Evolutionary conservation across 2,888 invertebrate species (phyloP).

Genomic region (Rotaria sp.): DNA sequence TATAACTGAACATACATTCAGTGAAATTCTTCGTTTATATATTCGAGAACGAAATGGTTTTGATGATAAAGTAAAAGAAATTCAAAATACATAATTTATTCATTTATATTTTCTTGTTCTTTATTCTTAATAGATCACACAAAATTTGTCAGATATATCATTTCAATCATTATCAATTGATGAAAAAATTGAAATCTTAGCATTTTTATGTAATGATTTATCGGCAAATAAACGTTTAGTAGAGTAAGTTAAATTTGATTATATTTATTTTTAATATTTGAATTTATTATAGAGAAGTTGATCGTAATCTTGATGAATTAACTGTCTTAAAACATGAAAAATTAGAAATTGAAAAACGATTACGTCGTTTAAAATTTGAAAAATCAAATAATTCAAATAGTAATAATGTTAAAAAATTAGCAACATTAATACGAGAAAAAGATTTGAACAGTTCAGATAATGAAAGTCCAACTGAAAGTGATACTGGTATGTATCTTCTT

Average conservation of each 20-base stretch:
- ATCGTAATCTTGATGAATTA: conserved; percentile 75
- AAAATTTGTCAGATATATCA: conserved; percentile 16
- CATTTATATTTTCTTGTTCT: too few relatives aligned
- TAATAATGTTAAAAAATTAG: neutral
- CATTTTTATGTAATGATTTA: conserved; percentile 85
- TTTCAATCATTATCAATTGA: conserved; percentile 58
- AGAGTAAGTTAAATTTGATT: conserved; percentile 44
- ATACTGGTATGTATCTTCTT: conserved; percentile 12
- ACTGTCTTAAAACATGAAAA: conserved; percentile 79
- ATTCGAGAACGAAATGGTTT: conserved; percentile 24
- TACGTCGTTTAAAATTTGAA: conserved; percentile 30
- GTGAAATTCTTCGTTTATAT: conserved; percentile 82
- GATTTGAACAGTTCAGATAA: conserved; percentile 22
- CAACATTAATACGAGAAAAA: neutral
- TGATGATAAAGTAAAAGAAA: conserved; percentile 1
- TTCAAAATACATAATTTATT: too few relatives aligned
- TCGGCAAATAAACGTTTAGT: conserved; percentile 82
- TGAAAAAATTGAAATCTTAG: conserved; percentile 77
- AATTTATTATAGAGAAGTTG: conserved; percentile 68
- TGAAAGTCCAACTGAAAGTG: conserved; percentile 29
- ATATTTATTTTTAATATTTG: neutral
- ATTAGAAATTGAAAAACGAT: conserved; percentile 80
- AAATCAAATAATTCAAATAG: neutral
- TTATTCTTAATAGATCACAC: neutral
- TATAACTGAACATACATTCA: conserved; percentile 79